Percentiles rank a stretch among this genome's conserved stretches.
phyloP scores from a whole-genome alignment of 2,113 vertebrate genomes.

The Procavia capensis region DNA sequence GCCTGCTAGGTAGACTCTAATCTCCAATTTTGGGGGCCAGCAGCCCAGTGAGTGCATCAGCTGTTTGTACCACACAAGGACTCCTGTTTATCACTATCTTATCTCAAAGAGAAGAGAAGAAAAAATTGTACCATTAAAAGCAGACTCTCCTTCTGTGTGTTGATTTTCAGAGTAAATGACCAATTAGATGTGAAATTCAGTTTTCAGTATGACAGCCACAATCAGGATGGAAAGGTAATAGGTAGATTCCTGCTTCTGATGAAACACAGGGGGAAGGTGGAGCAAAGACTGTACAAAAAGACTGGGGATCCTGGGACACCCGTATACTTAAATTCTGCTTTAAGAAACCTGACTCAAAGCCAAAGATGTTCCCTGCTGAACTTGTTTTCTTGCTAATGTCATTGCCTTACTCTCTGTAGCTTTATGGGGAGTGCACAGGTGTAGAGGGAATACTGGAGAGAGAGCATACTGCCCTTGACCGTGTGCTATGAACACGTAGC shows the following conservation, averaged over 20 bases:
- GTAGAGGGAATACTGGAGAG: background rate
- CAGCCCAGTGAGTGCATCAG: background rate
- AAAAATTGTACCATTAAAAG: background rate
- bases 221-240: background rate
- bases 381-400: background rate
- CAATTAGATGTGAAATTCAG: background rate
- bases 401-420: background rate
- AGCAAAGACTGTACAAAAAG: background rate
- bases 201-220: background rate
- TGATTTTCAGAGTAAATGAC: background rate
- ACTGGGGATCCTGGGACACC: background rate
- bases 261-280: background rate
- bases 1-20: background rate
- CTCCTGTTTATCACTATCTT: background rate
- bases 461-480: background rate
- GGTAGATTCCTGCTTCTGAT: background rate
- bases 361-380: background rate
- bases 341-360: background rate
- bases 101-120: background rate
- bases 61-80: background rate
- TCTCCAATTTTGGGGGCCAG: background rate
- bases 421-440: background rate
- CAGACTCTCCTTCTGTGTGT: background rate
- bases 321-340: background rate
- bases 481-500: background rate